These are phyloP conservation scores for Smithornis capensis DNA, from an alignment of 2,113 vertebrate genomes.

Conservation along the genomic window DNA sequence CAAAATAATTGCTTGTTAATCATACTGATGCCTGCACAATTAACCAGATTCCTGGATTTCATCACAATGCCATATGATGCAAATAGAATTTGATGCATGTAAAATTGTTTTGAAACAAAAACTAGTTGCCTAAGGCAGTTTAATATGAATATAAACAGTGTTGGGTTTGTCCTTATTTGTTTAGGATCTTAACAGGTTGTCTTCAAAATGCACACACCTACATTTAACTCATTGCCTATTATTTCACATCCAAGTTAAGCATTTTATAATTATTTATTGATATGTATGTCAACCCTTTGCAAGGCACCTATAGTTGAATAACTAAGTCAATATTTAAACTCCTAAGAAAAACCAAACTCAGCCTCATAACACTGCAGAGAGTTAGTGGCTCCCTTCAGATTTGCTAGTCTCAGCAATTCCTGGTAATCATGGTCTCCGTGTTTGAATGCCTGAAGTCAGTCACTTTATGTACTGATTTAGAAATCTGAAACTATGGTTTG, in stretches of 20 bases:
- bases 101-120: neutral
- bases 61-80: rapidly evolving
- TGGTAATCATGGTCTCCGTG: neutral
- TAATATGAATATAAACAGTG: neutral
- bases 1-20: neutral
- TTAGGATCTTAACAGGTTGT: neutral
- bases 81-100: neutral
- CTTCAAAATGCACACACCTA: neutral
- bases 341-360: neutral
- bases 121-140: neutral
- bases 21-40: neutral
- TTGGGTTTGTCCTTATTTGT: neutral
- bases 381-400: neutral
- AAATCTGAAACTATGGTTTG: neutral
- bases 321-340: neutral
- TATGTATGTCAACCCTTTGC: neutral
- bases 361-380: neutral
- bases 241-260: neutral
- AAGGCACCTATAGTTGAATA: neutral
- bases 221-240: neutral
- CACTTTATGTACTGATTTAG: neutral
- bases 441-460: neutral
- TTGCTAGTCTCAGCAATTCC: neutral
- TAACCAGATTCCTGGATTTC: neutral
- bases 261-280: neutral